Percentiles rank a stretch among this genome's conserved stretches.
Evolutionary conservation across 1,140 invertebrate species (phyloP).

Genomic region (Bombus sylvicola): DNA sequence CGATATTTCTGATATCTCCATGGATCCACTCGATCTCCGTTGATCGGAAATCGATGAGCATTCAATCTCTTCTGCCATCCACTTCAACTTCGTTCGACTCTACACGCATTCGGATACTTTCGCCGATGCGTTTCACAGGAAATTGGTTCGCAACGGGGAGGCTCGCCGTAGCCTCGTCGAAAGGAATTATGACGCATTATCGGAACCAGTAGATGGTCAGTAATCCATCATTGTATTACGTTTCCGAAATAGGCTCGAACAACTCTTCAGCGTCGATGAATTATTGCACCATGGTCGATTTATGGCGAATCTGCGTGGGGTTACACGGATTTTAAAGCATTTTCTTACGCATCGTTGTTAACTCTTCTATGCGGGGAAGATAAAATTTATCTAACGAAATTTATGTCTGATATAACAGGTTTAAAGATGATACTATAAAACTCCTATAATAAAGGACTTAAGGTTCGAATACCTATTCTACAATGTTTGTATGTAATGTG

Average conservation of each 20-base stretch:
- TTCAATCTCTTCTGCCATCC: not conserved
- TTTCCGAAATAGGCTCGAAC: not conserved
- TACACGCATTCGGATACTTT: constrained; percentile 27
- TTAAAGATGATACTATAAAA: no score
- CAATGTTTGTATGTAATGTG: no score
- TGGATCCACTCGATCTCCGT: constrained; percentile 25
- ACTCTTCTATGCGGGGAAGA: not conserved
- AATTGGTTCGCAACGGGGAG: not conserved
- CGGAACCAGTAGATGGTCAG: constrained; percentile 2
- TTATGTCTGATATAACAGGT: not conserved
- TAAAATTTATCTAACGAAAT: not conserved
- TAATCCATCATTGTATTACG: constrained; percentile 35
- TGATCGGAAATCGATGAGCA: constrained; percentile 42
- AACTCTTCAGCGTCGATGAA: not conserved
- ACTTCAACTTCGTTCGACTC: not conserved
- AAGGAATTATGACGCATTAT: constrained; percentile 38
- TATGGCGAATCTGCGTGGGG: not conserved
- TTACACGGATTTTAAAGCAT: not conserved
- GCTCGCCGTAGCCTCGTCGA: not conserved
- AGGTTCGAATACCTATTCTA: no score
- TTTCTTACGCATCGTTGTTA: no score
- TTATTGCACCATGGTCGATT: not conserved
- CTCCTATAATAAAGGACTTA: no score
- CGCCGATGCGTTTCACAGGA: constrained; percentile 11
- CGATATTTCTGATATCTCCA: constrained; percentile 4